These are phyloP conservation scores for Melanotaenia nigrans DNA, from an alignment of 2,797 vertebrate species.

Conservation along the genomic window DNA sequence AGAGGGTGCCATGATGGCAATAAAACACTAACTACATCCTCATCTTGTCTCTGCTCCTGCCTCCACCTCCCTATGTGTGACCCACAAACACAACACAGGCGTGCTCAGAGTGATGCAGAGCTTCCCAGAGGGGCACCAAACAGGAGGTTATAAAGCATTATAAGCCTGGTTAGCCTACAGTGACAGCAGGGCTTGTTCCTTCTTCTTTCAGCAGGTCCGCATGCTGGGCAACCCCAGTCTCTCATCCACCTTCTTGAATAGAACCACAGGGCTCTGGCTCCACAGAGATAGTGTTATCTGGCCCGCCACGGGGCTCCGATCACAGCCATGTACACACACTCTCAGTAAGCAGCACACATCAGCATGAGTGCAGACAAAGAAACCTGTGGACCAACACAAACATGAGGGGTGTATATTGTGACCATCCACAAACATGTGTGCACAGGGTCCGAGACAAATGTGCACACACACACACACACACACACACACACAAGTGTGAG, in stretches of 20 bases:
- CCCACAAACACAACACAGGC: constrained; percentile 33
- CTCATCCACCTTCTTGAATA: constrained; percentile 72
- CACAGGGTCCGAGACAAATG: constrained; percentile 35
- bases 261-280: constrained; percentile 80
- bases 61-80: constrained; percentile 29
- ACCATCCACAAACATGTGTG: constrained; percentile 31
- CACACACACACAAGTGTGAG: constrained; percentile 5
- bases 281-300: constrained; percentile 86
- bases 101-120: constrained; percentile 24
- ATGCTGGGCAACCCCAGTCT: constrained; percentile 73
- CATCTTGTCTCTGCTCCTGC: constrained; percentile 45
- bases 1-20: constrained; percentile 75
- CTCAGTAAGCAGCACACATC: constrained; percentile 59
- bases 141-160: constrained; percentile 80
- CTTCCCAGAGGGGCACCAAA: constrained; percentile 53
- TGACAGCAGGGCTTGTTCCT: constrained; percentile 79
- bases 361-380: constrained; percentile 61
- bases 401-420: constrained; percentile 47
- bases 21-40: constrained; percentile 68
- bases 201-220: constrained; percentile 79
- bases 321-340: constrained; percentile 73
- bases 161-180: constrained; percentile 60
- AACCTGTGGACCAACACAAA: constrained; percentile 61
- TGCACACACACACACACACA: constrained; percentile 34
- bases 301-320: constrained; percentile 69